These are phyloP conservation scores for Ophioninae sp. DNA, from an alignment of 2,888 invertebrate genomes.

Conservation along the genomic window DNA sequence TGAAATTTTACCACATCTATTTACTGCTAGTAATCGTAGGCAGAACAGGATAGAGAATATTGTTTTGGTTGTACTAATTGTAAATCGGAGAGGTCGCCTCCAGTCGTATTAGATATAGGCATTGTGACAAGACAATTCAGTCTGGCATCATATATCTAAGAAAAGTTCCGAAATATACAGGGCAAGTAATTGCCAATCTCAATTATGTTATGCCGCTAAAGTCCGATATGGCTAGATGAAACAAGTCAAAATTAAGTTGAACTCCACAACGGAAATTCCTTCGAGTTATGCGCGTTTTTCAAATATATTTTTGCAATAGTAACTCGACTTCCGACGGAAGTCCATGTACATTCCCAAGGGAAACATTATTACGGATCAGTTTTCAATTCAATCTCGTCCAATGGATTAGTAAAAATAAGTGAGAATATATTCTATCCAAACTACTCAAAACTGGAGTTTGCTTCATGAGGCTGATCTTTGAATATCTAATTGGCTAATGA, in stretches of 20 bases:
- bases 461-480: not conserved
- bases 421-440: not conserved
- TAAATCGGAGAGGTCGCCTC: not conserved
- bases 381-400: not conserved
- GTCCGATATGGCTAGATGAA: not conserved
- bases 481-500: not conserved
- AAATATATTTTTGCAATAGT: not conserved
- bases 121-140: not conserved
- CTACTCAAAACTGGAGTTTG: not conserved
- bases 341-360: not conserved
- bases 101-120: not conserved
- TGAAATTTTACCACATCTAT: not conserved
- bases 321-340: not conserved
- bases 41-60: not conserved
- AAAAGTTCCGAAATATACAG: not conserved
- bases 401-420: not conserved
- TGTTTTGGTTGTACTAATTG: not conserved
- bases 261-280: not conserved
- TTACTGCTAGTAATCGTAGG: not conserved
- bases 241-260: not conserved
- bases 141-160: not conserved
- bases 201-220: not conserved
- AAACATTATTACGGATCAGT: not conserved
- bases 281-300: not conserved
- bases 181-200: not conserved